Evolutionary conservation across 2,888 invertebrate species (phyloP).

Genomic region (Macrosiphum euphorbiae): DNA sequence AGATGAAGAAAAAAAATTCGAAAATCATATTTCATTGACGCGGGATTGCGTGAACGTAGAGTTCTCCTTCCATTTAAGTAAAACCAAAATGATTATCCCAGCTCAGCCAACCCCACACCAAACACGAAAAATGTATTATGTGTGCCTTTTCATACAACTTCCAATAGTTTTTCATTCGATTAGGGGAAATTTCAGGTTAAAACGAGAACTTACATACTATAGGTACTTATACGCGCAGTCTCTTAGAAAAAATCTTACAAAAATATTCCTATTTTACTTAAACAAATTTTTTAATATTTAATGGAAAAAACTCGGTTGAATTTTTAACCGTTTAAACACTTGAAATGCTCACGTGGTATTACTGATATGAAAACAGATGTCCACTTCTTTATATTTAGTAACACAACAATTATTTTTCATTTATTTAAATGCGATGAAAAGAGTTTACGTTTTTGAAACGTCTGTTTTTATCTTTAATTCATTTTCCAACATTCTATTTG

Average conservation of each 20-base stretch:
- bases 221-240: neutral
- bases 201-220: neutral
- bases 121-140: conserved; percentile 15
- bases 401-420: neutral
- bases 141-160: neutral
- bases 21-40: conserved; percentile 52
- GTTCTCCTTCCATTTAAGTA: conserved; percentile 17
- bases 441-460: neutral
- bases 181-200: neutral
- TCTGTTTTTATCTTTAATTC: neutral
- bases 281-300: neutral
- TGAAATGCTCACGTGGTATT: neutral
- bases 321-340: neutral
- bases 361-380: neutral
- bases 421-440: neutral
- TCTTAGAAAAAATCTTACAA: neutral
- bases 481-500: neutral
- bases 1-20: conserved; percentile 2
- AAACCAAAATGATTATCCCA: neutral
- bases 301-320: neutral
- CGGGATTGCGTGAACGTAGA: neutral
- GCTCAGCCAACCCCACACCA: neutral
- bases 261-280: neutral
- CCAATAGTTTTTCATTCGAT: conserved; percentile 11
- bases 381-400: neutral